A percentile compares a stretch with the other conserved stretches of the same genome.
Conservation (phyloP, 2,113 vertebrate genomes). For the Thoracochromis brauschi region DNA sequence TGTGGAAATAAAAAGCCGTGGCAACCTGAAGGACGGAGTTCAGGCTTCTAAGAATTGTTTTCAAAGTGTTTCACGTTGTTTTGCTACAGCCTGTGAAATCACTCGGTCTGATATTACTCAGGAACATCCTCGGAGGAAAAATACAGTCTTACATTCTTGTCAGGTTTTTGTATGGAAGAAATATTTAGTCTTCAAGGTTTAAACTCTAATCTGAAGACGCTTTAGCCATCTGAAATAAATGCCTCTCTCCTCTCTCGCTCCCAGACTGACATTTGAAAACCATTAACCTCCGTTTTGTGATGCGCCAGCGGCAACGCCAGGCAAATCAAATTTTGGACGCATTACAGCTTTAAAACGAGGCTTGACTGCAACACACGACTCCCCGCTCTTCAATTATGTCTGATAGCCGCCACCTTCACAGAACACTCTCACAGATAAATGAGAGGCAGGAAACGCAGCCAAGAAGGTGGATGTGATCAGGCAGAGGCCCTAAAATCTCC, state of each 20-base stretch:
- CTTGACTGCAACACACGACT: constrained; percentile 8
- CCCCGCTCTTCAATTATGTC: constrained; percentile 7
- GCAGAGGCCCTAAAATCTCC: not conserved
- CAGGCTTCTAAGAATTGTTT: not conserved
- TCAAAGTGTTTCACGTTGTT: not conserved
- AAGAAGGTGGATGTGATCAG: not conserved
- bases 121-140: not conserved
- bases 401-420: not conserved
- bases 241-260: not conserved
- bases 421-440: not conserved
- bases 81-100: not conserved
- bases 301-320: not conserved
- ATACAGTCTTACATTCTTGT: not conserved
- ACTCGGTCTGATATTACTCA: not conserved
- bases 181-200: not conserved
- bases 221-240: not conserved
- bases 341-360: constrained; percentile 5
- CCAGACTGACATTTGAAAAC: constrained; percentile 39
- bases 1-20: not conserved
- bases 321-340: constrained; percentile 19
- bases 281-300: constrained; percentile 23
- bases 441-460: not conserved
- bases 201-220: not conserved
- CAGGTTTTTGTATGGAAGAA: not conserved
- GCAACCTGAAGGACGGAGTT: not conserved